Evolutionary conservation across 2,797 vertebrate species (phyloP), one percentile per base, ranked within the genome.

Genomic region (Helicolenus hilgendorfi): DNA sequence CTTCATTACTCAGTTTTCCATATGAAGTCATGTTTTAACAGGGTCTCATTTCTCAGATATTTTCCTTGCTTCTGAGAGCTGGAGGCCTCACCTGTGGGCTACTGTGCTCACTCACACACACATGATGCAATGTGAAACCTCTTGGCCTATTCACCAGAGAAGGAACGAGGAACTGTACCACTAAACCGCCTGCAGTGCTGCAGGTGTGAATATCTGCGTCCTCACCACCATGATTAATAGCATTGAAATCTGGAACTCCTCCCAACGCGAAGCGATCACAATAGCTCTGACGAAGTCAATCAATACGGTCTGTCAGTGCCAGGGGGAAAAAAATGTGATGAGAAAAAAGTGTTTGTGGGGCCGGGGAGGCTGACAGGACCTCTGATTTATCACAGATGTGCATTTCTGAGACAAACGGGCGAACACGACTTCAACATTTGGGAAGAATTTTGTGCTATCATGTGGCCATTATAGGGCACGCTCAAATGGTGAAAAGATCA

Each of bases 181-280:
- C 95, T 94, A 77, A 95, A 96, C 87, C 69, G 97, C 98, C 97
- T 97, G 96, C 91, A 96, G 97, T 95, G 89, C 4, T 97, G 84
- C 98, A 98, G 98, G 98, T 98, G 98, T 41, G 71, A 95, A 88
- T 96, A 95, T 96, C 93, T 95, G 89, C 93, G 91, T 95, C 93
- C 78, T 93, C 65, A 64, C 81, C 85, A 71, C 94, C 20, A 36
- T 97, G 98, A 98, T 98, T 97, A 94, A 98, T 97, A 93, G 94
- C 93, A 89, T 91, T 76, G 91, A 93, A 96, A 94, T 91, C 73
- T 92, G 87, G 88, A 90, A 93, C 94, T 90, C 91, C 93, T 92
- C 93, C 96, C 92, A 91, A 81, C 84, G 85, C 77, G 75, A 90
- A 90, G 82, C 73, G 24, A 93, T 93, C 83, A 81, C 94, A 91